phyloP scores from a whole-genome alignment of 1,140 invertebrate genomes.

The Pygmarrhopalites habei region DNA sequence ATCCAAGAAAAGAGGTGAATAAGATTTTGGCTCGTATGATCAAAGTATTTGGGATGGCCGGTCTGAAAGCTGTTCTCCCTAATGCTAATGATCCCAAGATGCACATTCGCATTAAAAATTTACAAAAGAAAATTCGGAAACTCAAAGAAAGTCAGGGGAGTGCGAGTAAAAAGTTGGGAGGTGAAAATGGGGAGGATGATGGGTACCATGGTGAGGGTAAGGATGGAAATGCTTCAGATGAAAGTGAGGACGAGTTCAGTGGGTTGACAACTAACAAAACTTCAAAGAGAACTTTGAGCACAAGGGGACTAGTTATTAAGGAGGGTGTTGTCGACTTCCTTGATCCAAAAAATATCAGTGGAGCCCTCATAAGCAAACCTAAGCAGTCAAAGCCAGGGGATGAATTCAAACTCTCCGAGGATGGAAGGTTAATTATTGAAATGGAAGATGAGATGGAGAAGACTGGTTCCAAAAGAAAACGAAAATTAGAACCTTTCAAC shows the following conservation, averaged over 20 bases:
- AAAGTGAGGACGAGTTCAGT: constrained; percentile 20
- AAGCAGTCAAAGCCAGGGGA: constrained; percentile 11
- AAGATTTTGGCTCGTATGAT: constrained; percentile 36
- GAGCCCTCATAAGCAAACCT: constrained; percentile 30
- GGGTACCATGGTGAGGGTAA: not conserved
- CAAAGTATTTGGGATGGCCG: constrained; percentile 31
- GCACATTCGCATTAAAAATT: constrained; percentile 31
- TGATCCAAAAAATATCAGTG: constrained; percentile 27
- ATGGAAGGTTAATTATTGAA: constrained; percentile 37
- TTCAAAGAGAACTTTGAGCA: constrained; percentile 7
- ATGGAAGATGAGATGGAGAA: constrained; percentile 15
- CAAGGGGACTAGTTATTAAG: constrained; percentile 31
- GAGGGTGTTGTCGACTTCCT: constrained; percentile 38
- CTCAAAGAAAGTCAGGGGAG: constrained; percentile 1
- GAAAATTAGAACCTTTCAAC: not conserved
- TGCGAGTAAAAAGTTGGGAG: not conserved
- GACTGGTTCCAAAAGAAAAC: not conserved
- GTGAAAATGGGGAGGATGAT: not conserved
- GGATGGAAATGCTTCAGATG: constrained; percentile 6
- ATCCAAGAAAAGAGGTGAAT: constrained; percentile 31
- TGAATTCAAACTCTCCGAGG: constrained; percentile 28
- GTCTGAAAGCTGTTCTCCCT: constrained; percentile 32
- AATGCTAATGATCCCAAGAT: constrained; percentile 30
- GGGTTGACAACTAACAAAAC: not conserved
- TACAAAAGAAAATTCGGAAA: constrained; percentile 33